Base-by-base conservation (phyloP, 2,888 invertebrate genomes). In the Hoplodrina blanda region DNA sequence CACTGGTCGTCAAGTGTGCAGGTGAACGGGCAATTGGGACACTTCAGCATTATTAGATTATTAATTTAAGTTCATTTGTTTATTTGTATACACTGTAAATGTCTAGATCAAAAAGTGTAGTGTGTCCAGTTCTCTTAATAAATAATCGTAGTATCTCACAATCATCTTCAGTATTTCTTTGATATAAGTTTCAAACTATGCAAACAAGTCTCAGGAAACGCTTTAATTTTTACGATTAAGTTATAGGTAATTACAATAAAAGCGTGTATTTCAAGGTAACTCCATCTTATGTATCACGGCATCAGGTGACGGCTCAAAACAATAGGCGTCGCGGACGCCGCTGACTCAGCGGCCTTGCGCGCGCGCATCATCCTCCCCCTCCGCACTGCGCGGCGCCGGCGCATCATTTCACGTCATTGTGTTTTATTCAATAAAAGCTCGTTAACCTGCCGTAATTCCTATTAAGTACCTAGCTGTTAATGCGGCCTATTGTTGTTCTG, bases 281-380 rank as follows among this genome's bases (percentile, higher is more conserved):
- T 17, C 19, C 52, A 19, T 57, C 33, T 63, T 69, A 63, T 71
- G 62, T 76, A 69, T 64, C 69, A 79, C 62, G 63, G 63, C 68
- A 68, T 75, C 77, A 82, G 75, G 79, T 81, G 82, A 81, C 68
- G 64, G 71, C 46, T 60, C 60, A 62, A 80, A 82, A 83, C 82
- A 86, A 86, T 78, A 76, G 79, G 69, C 68, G 68, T 75, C 74
- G 70, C 63, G 69, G 62, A 76, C 72, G 65, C 50, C 64, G 83
- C 79, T 85, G 85, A 85, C 64, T 85, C 85, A 86, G 80, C 79
- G 81, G 78, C 87, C 87, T 87, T 86, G 85, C 75, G 70, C 62
- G 57, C 50, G 72, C 69, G 67, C 73, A 62, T 54, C 63, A 20
- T 33, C 68, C n/a, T 49, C n/a, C 5, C 30, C 25, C 41, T 4